phyloP scores from a whole-genome alignment of 2,888 invertebrate species.

The Oxycera nigricornis region DNA sequence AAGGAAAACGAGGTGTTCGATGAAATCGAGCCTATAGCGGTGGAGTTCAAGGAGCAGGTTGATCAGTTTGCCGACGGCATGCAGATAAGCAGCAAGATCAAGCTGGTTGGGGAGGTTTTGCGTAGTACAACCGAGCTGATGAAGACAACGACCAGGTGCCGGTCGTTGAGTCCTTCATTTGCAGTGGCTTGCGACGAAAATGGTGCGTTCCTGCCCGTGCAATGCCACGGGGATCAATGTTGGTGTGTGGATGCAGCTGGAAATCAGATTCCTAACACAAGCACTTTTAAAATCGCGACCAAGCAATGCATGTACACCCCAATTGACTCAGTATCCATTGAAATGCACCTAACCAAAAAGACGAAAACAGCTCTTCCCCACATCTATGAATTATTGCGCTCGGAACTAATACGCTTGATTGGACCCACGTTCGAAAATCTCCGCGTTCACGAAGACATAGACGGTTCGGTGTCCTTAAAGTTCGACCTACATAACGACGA shows the following conservation, averaged over 20 bases:
- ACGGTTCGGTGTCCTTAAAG: slow-evolving; percentile 64
- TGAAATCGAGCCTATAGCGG: slow-evolving; percentile 41
- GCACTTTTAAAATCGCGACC: slow-evolving; percentile 67
- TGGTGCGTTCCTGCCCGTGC: slow-evolving; percentile 77
- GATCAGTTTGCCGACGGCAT: slow-evolving; percentile 56
- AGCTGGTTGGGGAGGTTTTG: slow-evolving; percentile 57
- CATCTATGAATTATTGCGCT: slow-evolving; percentile 62
- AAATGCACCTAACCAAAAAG: slow-evolving; percentile 74
- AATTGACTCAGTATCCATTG: slow-evolving; percentile 77
- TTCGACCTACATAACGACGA: slow-evolving; percentile 74
- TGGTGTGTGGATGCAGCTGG: slow-evolving; percentile 90
- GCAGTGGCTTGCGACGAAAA: slow-evolving; percentile 69
- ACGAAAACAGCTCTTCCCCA: slow-evolving; percentile 63
- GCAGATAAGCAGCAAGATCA: slow-evolving; percentile 56
- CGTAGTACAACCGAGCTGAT: slow-evolving; percentile 54
- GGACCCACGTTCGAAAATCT: slow-evolving; percentile 65
- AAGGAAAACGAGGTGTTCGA: slow-evolving; percentile 52
- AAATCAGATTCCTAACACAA: slow-evolving; percentile 70
- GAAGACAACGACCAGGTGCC: slow-evolving; percentile 61
- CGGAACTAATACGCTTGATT: slow-evolving; percentile 58
- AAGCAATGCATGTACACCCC: slow-evolving; percentile 70
- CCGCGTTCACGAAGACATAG: slow-evolving; percentile 64
- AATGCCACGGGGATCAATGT: slow-evolving; percentile 73
- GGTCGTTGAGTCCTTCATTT: slow-evolving; percentile 61
- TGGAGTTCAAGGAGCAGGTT: slow-evolving; percentile 56